Base-by-base conservation (phyloP, 2,888 invertebrate species). In the Tetragonisca angustula region DNA sequence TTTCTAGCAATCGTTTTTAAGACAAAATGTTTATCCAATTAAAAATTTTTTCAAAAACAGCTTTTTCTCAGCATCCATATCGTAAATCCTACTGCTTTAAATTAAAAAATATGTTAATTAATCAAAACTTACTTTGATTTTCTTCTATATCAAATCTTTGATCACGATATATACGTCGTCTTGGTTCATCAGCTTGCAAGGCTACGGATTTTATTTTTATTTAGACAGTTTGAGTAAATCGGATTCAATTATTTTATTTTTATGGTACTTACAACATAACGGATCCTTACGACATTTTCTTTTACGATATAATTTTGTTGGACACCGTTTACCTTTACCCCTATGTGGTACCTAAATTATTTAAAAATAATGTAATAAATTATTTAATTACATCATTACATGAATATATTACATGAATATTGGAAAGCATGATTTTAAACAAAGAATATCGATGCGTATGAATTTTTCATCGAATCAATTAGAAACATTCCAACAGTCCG, bases 311-410 rank as follows among this genome's bases (percentile, higher is more conserved):
- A 97, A 92, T 83, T 96, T 95, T 76, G 94, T 94, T 0, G 97
- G 96, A 91, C 97, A 97, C 0, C 95, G 94, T 89, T 95, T 95
- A 43, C 97, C 97, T 2, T 96, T 96, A 5, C 79, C 85, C 61
- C 50, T 67, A 13, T 84, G 54, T 32, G 69, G 65, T 17, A 72
- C 36, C 89, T 89, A 32, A 5, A 69, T 32, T 17, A 32, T 76
- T 24, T 1, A 77, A 52, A 71, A 43, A 43, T 43, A 43, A 43
- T 43, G 43, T 43, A 43, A 43, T 43, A 43, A 43, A 43, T 43
- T 43, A 43, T 43, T 43, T 43, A 43, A 43, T n/a, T n/a, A n/a
- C n/a, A n/a, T 43, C 43, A 43, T 43, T 43, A 43, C 21, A 9
- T 21, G 56, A 43, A 43, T 43, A 43, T 43, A 43, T 43, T 43